phyloP scores from a whole-genome alignment of 2,888 invertebrate genomes.

The Apodemia mormo region DNA sequence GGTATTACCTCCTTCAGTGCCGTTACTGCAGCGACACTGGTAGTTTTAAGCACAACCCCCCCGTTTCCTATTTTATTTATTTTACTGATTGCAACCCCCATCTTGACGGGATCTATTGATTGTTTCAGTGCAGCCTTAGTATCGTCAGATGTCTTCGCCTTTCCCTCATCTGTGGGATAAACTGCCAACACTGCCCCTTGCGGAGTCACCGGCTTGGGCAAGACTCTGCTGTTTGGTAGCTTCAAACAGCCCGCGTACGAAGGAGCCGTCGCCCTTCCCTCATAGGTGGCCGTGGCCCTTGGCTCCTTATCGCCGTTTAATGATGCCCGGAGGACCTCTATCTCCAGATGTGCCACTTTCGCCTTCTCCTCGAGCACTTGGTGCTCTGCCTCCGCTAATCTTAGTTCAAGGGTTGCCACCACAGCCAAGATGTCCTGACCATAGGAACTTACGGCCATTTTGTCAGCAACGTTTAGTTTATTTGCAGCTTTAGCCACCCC shows the following conservation, averaged over 20 bases:
- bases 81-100: background rate
- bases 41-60: background rate
- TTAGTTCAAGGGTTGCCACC: background rate
- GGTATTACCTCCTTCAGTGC: background rate
- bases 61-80: background rate
- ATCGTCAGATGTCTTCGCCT: background rate
- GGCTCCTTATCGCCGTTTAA: fast-evolving
- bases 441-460: no score
- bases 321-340: background rate
- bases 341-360: background rate
- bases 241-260: background rate
- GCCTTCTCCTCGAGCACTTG: background rate
- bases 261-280: background rate
- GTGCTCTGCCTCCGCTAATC: background rate
- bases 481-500: no score
- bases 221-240: background rate
- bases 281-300: background rate
- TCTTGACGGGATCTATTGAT: background rate
- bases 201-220: no score
- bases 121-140: no score
- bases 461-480: no score
- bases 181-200: background rate
- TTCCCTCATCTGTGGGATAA: no score
- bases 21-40: background rate
- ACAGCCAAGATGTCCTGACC: background rate